Percentiles rank a stretch among this genome's conserved stretches.
Evolutionary conservation across 2,888 invertebrate genomes (phyloP).

Genomic region (Mylabris sibirica): DNA sequence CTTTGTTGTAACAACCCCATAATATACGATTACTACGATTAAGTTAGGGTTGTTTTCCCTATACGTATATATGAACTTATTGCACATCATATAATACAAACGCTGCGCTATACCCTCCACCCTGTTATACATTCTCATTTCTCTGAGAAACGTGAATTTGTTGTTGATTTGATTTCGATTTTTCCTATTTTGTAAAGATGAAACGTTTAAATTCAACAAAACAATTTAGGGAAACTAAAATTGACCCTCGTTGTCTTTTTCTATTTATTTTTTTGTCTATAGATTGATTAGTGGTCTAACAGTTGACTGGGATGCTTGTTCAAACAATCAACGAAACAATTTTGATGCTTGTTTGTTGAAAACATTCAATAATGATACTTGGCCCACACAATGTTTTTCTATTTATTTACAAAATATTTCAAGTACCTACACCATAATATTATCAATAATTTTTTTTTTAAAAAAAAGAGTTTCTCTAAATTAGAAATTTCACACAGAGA

Average conservation of each 20-base stretch:
- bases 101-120: not conserved
- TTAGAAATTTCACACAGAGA: not conserved
- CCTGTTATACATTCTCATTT: no score
- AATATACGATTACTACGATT: conserved; percentile 59
- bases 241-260: not conserved
- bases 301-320: not conserved
- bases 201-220: not conserved
- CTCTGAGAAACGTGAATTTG: not conserved
- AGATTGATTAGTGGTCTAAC: conserved; percentile 1
- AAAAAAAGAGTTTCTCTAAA: not conserved
- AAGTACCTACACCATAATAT: not conserved
- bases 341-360: conserved; percentile 6
- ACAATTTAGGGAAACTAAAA: not conserved
- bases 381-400: not conserved
- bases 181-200: not conserved
- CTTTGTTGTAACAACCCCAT: conserved; percentile 55
- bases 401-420: not conserved
- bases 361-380: conserved; percentile 13
- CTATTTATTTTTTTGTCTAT: not conserved
- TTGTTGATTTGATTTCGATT: conserved; percentile 11
- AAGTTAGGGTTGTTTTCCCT: conserved; percentile 56
- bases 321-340: conserved; percentile 5
- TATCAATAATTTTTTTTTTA: not conserved
- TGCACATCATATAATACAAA: not conserved
- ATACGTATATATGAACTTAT: conserved; percentile 47